These are phyloP conservation scores for Dryobates pubescens DNA, from an alignment of 2,797 vertebrate genomes.

Conservation along the genomic window DNA sequence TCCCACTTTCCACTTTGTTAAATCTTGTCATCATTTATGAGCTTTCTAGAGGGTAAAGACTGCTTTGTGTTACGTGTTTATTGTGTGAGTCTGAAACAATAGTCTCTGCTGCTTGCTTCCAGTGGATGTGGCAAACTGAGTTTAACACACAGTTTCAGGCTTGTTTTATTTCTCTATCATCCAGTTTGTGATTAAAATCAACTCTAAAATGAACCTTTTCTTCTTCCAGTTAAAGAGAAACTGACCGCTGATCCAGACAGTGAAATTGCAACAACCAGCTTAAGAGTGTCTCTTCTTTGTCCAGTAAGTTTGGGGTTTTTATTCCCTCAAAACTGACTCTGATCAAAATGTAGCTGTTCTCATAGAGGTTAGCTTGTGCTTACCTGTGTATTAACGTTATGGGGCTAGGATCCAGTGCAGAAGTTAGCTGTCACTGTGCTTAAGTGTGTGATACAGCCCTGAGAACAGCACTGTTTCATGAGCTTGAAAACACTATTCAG, in stretches of 20 bases:
- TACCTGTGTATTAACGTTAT: not conserved
- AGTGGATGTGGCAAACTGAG: not conserved
- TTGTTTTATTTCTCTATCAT: constrained; percentile 20
- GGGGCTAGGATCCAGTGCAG: not conserved
- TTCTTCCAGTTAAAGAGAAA: constrained; percentile 93
- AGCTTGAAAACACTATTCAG: not conserved
- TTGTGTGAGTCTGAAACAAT: not conserved
- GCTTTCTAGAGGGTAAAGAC: not conserved
- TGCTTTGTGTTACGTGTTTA: not conserved
- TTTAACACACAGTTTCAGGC: constrained; percentile 1
- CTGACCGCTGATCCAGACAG: constrained; percentile 97
- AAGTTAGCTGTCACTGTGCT: not conserved
- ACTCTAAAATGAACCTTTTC: constrained; percentile 29
- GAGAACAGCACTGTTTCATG: not conserved
- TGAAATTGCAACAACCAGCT: constrained; percentile 97
- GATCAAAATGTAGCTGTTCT: not conserved
- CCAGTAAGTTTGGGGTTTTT: constrained; percentile 83
- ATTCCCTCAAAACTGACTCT: not conserved
- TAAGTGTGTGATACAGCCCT: not conserved
- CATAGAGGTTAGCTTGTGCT: not conserved
- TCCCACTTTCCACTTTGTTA: not conserved
- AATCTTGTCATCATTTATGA: not conserved
- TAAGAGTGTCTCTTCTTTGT: constrained; percentile 96
- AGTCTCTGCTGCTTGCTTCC: not conserved
- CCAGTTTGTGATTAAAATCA: not conserved